Percentiles rank a stretch among this genome's conserved stretches.
Conservation (phyloP, 2,888 invertebrate genomes). For the Trissonchulus sp. region DNA sequence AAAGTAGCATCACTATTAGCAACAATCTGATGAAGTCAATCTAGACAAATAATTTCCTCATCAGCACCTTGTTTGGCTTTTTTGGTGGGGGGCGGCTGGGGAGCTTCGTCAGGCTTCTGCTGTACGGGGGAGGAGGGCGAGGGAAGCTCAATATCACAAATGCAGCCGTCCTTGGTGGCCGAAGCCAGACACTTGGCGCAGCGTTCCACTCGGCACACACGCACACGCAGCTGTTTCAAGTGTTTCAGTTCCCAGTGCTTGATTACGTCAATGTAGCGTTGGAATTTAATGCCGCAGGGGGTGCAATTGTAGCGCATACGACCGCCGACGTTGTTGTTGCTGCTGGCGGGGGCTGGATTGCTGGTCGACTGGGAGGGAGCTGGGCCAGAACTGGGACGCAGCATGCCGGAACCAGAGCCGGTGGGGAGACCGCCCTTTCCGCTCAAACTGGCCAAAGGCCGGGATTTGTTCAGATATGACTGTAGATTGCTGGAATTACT, state of each 20-base stretch:
- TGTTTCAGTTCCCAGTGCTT: constrained; percentile 31
- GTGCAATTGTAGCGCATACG: constrained; percentile 32
- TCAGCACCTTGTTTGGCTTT: too few relatives aligned
- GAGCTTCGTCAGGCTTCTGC: too few relatives aligned
- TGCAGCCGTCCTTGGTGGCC: neutral
- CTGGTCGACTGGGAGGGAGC: neutral
- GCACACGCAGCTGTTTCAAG: constrained; percentile 26
- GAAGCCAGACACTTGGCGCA: constrained; percentile 1
- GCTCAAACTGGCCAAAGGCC: constrained; percentile 16
- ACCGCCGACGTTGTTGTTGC: neutral
- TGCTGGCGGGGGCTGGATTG: neutral
- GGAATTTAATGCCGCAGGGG: constrained; percentile 29
- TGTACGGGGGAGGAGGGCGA: too few relatives aligned
- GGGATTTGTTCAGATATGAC: neutral
- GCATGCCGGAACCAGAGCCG: neutral
- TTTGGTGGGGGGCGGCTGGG: too few relatives aligned
- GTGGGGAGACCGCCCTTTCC: constrained; percentile 18
- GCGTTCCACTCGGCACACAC: constrained; percentile 23
- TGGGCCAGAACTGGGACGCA: neutral
- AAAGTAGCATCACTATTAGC: too few relatives aligned
- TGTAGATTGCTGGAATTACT: neutral
- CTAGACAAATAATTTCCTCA: too few relatives aligned
- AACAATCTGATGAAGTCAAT: too few relatives aligned
- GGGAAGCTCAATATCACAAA: neutral
- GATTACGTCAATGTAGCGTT: constrained; percentile 27